phyloP scores from a whole-genome alignment of 2,888 invertebrate species.

The Drosophila pegasa region DNA sequence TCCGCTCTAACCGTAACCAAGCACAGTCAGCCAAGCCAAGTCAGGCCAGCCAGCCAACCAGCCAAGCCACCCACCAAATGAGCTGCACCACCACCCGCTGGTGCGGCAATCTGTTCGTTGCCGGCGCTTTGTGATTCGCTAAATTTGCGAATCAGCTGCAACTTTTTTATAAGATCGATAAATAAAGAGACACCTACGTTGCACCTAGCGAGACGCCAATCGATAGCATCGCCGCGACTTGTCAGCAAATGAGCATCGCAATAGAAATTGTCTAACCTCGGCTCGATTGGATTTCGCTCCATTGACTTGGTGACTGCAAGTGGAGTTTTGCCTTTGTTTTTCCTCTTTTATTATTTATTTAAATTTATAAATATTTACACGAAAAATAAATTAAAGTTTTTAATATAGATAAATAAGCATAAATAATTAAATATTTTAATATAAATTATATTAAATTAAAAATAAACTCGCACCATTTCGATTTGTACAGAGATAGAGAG shows the following conservation, averaged over 20 bases:
- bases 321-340: conserved; percentile 9
- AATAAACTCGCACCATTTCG: conserved; percentile 64
- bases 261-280: conserved; percentile 1
- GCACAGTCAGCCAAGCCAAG: conserved; percentile 23
- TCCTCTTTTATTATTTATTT: conserved; percentile 17
- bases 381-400: conserved; percentile 32
- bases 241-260: conserved; percentile 46
- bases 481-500: conserved; percentile 54
- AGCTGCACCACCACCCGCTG: conserved; percentile 55
- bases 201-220: conserved; percentile 7
- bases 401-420: conserved; percentile 21
- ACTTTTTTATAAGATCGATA: conserved; percentile 38
- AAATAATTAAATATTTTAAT: conserved; percentile 24
- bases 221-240: conserved; percentile 28
- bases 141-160: conserved; percentile 59
- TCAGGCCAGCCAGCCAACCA: conserved; percentile 18
- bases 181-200: conserved; percentile 60
- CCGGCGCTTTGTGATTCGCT: conserved; percentile 58
- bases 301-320: neutral
- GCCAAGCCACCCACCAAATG: conserved; percentile 29
- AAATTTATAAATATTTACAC: conserved; percentile 47
- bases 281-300: neutral
- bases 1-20: conserved; percentile 46
- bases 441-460: conserved; percentile 12
- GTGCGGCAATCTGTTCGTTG: conserved; percentile 36